These are phyloP conservation scores for Gambusia yucatana DNA, from an alignment of 2,797 vertebrate genomes.

Conservation along the genomic window DNA sequence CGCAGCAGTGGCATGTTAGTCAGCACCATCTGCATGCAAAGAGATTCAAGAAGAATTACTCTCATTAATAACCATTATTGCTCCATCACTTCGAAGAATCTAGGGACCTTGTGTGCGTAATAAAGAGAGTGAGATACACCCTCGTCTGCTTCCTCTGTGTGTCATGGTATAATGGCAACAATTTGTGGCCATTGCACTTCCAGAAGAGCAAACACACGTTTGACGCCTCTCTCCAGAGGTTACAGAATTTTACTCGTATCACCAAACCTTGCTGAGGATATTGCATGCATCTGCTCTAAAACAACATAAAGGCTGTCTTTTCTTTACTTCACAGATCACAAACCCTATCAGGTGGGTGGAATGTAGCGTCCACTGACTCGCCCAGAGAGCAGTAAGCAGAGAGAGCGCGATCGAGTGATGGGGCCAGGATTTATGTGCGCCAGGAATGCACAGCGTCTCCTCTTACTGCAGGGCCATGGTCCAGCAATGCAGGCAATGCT, in stretches of 20 bases:
- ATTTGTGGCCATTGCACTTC: conserved; percentile 43
- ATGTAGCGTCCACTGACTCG: conserved; percentile 41
- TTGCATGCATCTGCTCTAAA: background rate
- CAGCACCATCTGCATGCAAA: conserved; percentile 21
- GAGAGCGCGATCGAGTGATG: conserved; percentile 21
- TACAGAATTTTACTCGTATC: conserved; percentile 9
- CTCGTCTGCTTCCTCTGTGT: conserved; percentile 41
- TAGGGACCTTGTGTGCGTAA: conserved; percentile 40
- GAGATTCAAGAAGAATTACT: conserved; percentile 29
- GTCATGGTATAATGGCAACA: conserved; percentile 50
- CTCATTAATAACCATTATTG: conserved; percentile 52
- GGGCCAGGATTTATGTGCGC: conserved; percentile 1
- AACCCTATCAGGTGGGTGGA: conserved; percentile 14
- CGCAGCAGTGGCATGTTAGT: conserved; percentile 33
- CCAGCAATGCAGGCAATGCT: conserved; percentile 62
- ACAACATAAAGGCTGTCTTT: background rate
- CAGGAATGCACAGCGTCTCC: conserved; percentile 59
- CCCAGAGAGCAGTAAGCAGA: conserved; percentile 37
- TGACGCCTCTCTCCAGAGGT: background rate
- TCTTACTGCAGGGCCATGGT: conserved; percentile 53
- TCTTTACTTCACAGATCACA: background rate
- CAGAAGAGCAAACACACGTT: conserved; percentile 14
- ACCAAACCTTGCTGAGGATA: conserved; percentile 1
- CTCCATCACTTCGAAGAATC: conserved; percentile 39
- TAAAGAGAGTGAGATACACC: conserved; percentile 40